phyloP scores from a whole-genome alignment of 2,797 vertebrate species.

The Echiichthys vipera region DNA sequence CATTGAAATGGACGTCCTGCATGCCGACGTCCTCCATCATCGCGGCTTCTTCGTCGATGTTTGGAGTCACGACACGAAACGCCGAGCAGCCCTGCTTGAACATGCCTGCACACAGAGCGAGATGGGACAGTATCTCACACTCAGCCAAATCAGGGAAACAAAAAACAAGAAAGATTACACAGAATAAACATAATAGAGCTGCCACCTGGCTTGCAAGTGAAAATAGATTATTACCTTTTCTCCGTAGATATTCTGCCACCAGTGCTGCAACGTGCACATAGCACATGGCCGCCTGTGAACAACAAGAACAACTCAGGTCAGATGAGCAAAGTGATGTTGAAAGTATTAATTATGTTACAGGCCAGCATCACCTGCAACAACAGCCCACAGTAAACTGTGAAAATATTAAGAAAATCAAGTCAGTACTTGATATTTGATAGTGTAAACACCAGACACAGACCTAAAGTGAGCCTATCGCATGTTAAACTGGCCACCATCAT shows the following conservation, averaged over 20 bases:
- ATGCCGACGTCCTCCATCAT: conserved; percentile 99
- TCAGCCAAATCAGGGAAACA: background rate
- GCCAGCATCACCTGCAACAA: background rate
- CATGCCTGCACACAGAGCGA: conserved; percentile 84
- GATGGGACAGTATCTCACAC: background rate
- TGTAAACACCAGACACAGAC: background rate
- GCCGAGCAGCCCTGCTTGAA: conserved; percentile 95
- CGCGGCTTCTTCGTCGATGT: conserved; percentile 96
- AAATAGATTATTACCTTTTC: conserved; percentile 88
- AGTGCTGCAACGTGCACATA: conserved; percentile 96
- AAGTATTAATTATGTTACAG: background rate
- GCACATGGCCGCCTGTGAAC: conserved; percentile 94
- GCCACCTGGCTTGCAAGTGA: background rate
- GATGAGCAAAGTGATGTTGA: background rate
- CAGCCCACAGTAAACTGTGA: background rate
- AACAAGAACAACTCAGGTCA: conserved; percentile 30
- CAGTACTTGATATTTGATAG: background rate
- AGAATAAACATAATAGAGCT: background rate
- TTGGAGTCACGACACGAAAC: conserved; percentile 95
- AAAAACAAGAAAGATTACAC: background rate
- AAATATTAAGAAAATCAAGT: background rate
- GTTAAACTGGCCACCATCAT: background rate
- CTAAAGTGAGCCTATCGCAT: background rate
- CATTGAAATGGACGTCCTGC: conserved; percentile 99
- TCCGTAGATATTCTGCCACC: conserved; percentile 95